Evolutionary conservation across 2,113 vertebrate species (phyloP).

Genomic region (Chauna torquata): DNA sequence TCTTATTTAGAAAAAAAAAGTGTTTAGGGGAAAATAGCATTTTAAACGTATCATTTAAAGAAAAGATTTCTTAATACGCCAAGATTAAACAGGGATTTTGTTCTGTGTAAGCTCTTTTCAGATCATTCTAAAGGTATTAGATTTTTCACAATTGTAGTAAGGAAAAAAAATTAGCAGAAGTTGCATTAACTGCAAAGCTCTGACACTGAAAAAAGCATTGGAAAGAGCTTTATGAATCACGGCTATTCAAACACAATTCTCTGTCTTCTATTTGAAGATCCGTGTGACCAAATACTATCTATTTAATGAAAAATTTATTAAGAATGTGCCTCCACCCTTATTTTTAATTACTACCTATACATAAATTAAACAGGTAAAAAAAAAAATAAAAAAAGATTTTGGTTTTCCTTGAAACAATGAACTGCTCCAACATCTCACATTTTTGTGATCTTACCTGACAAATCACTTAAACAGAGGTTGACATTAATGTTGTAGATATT

Average conservation of each 20-base stretch:
- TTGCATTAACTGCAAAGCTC: conserved; percentile 50
- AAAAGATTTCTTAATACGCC: conserved; percentile 35
- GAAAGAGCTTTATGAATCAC: conserved; percentile 32
- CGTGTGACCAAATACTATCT: conserved; percentile 28
- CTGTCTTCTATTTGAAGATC: conserved; percentile 3
- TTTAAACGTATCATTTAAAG: conserved; percentile 19
- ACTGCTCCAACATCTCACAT: neutral
- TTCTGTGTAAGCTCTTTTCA: conserved; percentile 53
- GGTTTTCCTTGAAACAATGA: neutral
- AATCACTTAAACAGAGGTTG: neutral
- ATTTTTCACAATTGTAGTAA: conserved; percentile 37
- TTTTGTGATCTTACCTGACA: neutral
- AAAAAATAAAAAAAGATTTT: neutral
- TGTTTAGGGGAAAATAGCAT: conserved; percentile 23
- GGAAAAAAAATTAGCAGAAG: conserved; percentile 27
- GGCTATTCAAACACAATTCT: conserved; percentile 36
- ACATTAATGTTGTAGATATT: accelerated
- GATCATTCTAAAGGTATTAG: conserved; percentile 57
- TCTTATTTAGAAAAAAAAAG: neutral
- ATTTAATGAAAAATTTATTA: neutral
- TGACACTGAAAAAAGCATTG: conserved; percentile 10
- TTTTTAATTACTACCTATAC: neutral
- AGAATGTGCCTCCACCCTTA: neutral
- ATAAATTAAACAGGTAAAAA: neutral
- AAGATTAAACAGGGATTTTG: conserved; percentile 46